Base-by-base conservation (phyloP, 2,113 vertebrate genomes). In the Abramis brama region DNA sequence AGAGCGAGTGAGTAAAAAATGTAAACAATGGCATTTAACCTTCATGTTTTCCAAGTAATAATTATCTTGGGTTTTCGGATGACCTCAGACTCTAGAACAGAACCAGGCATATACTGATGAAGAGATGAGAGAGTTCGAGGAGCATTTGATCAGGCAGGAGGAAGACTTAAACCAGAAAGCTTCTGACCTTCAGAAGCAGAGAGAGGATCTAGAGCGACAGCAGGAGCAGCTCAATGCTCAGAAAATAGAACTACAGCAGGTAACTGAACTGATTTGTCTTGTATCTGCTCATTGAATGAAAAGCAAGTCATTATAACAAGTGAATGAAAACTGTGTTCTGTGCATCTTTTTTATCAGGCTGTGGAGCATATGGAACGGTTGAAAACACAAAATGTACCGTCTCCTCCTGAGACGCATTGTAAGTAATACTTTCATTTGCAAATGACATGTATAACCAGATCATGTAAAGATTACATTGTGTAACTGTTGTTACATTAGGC, bases 351-450 rank as follows among this genome's bases (percentile, higher is more conserved):
- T 36, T 76, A 47, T 33, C 87, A 99, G 97, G 97, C 96, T 0
- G 94, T 98, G 39, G 96, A 98, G 82, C 97, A 99, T 86, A 97
- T 99, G 97, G 97, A 98, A 87, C 94, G 96, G 27, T 95, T 97
- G 89, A 98, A 96, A 93, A 91, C 94, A 66, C 96, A 97, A 85
- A 96, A 97, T 77, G 93, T 90, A 83, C 94, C 92, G 50, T 92
- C 93, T 70, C 95, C 94, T 76, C 91, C 95, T 62, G 95, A 95
- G 85, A 95, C 94, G 86, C 92, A 91, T 4, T 92, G 97, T 94
- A 92, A 87, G 68, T 43, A 30, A 25, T 15, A 21, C 30, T 50
- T 74, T 33, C 25, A 70, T 30, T 82, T 70, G 10, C 13, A 5
- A 64, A 45, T 17, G 6, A 25, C 25, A 62, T 12, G 27, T 47